phyloP scores from a whole-genome alignment of 2,797 vertebrate genomes.

The Xerus rutilus region DNA sequence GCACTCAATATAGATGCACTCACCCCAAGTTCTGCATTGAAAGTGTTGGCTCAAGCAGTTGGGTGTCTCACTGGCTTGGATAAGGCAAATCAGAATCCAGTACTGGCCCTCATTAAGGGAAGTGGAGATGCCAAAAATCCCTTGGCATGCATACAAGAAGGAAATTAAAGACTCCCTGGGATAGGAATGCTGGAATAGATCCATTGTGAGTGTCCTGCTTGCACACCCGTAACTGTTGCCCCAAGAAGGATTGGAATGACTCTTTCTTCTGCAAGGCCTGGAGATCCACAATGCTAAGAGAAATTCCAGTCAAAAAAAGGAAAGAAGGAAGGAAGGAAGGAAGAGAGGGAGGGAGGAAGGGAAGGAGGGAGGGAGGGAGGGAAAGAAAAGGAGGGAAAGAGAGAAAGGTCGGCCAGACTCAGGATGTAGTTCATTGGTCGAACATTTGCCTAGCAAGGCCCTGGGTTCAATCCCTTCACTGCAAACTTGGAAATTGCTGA shows the following conservation, averaged over 20 bases:
- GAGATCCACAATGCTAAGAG: background rate
- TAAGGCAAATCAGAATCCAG: slow-evolving; percentile 30
- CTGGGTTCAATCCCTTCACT: too few relatives aligned
- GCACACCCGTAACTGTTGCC: background rate
- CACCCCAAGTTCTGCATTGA: background rate
- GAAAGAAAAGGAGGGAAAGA: background rate
- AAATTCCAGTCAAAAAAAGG: background rate
- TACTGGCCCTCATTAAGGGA: slow-evolving; percentile 47
- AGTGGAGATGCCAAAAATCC: slow-evolving; percentile 62
- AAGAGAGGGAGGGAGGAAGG: too few relatives aligned
- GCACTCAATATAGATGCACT: background rate
- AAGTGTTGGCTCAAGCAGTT: slow-evolving; percentile 49
- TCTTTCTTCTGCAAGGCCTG: background rate
- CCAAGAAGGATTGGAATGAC: slow-evolving; percentile 48
- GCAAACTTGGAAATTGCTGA: slow-evolving; percentile 4
- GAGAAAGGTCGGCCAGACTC: background rate
- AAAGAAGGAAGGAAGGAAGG: too few relatives aligned
- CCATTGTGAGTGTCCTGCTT: slow-evolving; percentile 1
- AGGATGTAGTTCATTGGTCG: too few relatives aligned
- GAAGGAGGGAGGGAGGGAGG: too few relatives aligned
- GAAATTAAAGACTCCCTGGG: slow-evolving; percentile 58
- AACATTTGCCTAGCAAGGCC: too few relatives aligned
- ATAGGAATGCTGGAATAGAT: slow-evolving; percentile 55
- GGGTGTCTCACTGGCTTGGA: slow-evolving; percentile 48
- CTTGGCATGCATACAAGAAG: slow-evolving; percentile 27